Conservation (phyloP, 2,888 invertebrate genomes). For the Stenolophus ochropezus region DNA sequence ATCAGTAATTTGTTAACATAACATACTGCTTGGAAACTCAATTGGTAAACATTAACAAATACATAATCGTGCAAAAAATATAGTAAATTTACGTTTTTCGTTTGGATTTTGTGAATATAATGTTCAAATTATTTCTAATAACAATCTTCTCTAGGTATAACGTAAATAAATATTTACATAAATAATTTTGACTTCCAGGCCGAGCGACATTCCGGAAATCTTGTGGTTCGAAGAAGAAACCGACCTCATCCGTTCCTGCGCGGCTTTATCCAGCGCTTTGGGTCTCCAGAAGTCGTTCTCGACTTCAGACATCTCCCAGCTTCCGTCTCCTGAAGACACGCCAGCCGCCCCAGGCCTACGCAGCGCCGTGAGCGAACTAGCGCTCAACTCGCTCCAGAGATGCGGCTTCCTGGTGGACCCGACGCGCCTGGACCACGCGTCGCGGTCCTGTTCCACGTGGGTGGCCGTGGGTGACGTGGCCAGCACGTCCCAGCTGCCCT, state of each 20-base stretch:
- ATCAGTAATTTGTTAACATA: too few relatives aligned
- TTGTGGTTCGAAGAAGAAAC: conserved; percentile 85
- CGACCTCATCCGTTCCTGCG: conserved; percentile 86
- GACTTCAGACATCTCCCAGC: conserved; percentile 83
- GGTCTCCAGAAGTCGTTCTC: conserved; percentile 91
- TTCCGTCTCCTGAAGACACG: conserved; percentile 75
- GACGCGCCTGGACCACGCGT: conserved; percentile 71
- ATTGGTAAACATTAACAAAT: too few relatives aligned
- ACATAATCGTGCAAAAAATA: too few relatives aligned
- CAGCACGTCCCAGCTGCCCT: conserved; percentile 87
- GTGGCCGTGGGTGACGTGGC: conserved; percentile 87
- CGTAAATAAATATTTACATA: not conserved
- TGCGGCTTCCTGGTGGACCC: conserved; percentile 74
- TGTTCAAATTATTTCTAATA: too few relatives aligned
- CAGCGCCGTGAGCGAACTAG: conserved; percentile 76
- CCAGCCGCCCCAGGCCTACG: conserved; percentile 69
- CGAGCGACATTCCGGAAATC: conserved; percentile 79
- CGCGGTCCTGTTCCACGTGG: conserved; percentile 90
- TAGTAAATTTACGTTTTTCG: too few relatives aligned
- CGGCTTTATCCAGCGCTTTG: conserved; percentile 84
- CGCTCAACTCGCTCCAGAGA: conserved; percentile 76
- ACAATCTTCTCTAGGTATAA: too few relatives aligned
- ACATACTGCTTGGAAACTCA: too few relatives aligned
- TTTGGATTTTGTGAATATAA: too few relatives aligned
- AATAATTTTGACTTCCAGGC: conserved; percentile 69